Conservation (phyloP, 2,113 vertebrate species). For the Cheirogaleus medius region DNA sequence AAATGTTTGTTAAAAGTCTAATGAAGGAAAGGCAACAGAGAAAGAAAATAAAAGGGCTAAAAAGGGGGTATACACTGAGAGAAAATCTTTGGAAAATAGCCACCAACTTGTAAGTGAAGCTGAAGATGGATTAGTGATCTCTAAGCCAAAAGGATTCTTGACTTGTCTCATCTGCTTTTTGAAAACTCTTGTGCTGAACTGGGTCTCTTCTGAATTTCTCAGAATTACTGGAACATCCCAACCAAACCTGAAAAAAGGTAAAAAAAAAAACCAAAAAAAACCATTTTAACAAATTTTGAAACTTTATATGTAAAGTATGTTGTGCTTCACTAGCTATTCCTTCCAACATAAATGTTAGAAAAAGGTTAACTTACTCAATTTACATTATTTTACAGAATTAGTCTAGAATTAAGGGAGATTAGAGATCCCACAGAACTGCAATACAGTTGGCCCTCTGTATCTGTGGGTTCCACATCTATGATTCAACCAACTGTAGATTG, state of each 20-base stretch:
- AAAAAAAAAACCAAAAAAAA: slow-evolving; percentile 62
- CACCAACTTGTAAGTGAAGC: slow-evolving; percentile 91
- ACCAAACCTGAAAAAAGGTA: slow-evolving; percentile 89
- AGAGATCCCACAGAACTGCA: not conserved
- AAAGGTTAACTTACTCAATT: not conserved
- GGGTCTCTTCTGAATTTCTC: slow-evolving; percentile 92
- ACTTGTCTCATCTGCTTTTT: slow-evolving; percentile 96
- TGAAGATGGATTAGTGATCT: slow-evolving; percentile 82
- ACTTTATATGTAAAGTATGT: not conserved
- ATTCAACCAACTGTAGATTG: not conserved
- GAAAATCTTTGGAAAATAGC: not conserved
- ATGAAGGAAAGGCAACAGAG: not conserved
- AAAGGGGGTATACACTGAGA: not conserved
- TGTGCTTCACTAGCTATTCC: not conserved
- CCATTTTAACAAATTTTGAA: slow-evolving; percentile 22
- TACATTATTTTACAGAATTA: not conserved
- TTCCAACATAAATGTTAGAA: slow-evolving; percentile 11
- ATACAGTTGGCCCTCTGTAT: not conserved
- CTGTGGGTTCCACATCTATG: too few species aligned
- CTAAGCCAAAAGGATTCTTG: slow-evolving; percentile 94
- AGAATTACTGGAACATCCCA: slow-evolving; percentile 95
- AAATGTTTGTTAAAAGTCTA: not conserved
- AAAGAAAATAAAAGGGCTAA: not conserved
- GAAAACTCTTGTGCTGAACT: slow-evolving; percentile 85
- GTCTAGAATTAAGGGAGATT: not conserved